These are phyloP conservation scores for Hippoglossus stenolepis DNA, from an alignment of 2,113 vertebrate species.

Conservation along the genomic window DNA sequence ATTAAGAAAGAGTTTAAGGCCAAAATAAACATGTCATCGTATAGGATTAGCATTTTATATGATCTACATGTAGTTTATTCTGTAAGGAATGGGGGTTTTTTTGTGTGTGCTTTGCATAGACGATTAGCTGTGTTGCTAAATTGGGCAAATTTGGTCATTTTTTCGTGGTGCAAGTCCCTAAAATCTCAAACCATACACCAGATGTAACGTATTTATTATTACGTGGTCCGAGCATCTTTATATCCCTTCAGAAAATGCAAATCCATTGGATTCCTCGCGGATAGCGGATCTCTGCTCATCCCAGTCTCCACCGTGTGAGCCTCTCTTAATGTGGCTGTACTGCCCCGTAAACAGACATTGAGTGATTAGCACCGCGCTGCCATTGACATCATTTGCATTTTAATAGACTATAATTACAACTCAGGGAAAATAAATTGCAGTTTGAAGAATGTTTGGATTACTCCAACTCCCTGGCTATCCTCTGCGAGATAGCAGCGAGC, in stretches of 20 bases:
- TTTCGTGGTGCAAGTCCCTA: neutral
- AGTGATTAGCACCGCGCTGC: constrained; percentile 80
- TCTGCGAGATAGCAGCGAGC: constrained; percentile 67
- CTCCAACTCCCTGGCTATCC: constrained; percentile 66
- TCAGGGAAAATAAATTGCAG: constrained; percentile 82
- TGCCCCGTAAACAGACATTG: constrained; percentile 79
- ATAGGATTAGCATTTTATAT: too few species aligned
- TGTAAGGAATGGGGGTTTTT: too few species aligned
- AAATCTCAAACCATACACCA: neutral
- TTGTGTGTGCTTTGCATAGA: neutral
- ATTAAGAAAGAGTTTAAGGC: neutral
- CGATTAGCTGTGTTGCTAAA: too few species aligned
- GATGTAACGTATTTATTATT: constrained; percentile 11
- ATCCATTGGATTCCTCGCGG: constrained; percentile 59
- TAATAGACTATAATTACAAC: constrained; percentile 85
- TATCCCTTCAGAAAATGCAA: constrained; percentile 17
- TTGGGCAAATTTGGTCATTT: too few species aligned
- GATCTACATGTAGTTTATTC: too few species aligned
- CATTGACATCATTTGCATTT: constrained; percentile 86
- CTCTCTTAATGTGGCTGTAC: constrained; percentile 70
- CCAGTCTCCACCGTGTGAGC: constrained; percentile 52
- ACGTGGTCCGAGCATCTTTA: neutral
- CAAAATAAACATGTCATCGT: too few species aligned
- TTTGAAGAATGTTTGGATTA: constrained; percentile 82
- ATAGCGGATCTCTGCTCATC: constrained; percentile 66